phyloP scores from a whole-genome alignment of 2,113 vertebrate genomes.

The Nesoenas mayeri region DNA sequence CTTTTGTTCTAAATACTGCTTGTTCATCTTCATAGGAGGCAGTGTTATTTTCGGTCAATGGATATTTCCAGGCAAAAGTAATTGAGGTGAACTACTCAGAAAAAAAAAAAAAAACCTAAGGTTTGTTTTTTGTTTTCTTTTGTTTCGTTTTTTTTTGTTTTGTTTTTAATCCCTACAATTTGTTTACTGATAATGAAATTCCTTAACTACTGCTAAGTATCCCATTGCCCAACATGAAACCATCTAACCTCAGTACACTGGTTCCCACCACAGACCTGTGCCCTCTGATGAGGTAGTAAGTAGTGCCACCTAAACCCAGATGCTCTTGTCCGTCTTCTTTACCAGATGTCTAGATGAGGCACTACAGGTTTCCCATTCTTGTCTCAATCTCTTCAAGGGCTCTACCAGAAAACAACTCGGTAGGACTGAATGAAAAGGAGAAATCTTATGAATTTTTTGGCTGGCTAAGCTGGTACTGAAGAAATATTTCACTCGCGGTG shows the following conservation, averaged over 20 bases:
- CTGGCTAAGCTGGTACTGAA: not conserved
- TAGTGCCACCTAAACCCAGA: not conserved
- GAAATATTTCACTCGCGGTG: not conserved
- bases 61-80: not conserved
- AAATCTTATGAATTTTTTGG: not conserved
- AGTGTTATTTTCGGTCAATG: not conserved
- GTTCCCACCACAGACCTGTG: not conserved
- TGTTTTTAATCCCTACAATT: not conserved
- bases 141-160: no score
- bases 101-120: not conserved
- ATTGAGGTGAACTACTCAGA: not conserved
- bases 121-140: not conserved
- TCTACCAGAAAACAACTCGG: not conserved
- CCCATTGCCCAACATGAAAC: not conserved
- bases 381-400: not conserved
- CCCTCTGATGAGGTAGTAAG: not conserved
- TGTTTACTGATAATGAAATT: not conserved
- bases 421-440: not conserved
- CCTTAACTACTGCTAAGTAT: not conserved
- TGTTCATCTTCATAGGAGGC: not conserved
- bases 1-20: not conserved
- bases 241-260: not conserved
- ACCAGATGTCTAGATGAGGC: not conserved
- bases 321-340: not conserved
- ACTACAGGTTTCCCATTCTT: not conserved